Percentiles rank a stretch among this genome's conserved stretches.
Conservation (phyloP, 2,888 invertebrate species). For the Pollenia labialis region DNA sequence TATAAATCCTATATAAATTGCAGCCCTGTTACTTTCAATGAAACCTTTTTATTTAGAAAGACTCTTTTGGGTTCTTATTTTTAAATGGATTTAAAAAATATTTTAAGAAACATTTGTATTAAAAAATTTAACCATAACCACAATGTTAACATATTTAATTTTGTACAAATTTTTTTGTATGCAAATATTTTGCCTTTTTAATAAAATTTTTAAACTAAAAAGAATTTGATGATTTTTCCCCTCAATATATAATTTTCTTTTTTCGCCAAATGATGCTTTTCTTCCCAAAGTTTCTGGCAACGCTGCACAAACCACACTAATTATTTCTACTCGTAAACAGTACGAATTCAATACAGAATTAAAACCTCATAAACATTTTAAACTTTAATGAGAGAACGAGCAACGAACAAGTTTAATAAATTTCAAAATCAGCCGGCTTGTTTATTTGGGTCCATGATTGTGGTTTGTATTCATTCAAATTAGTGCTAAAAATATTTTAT, state of each 20-base stretch:
- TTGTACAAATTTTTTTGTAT: too few relatives aligned
- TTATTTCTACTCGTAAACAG: not conserved
- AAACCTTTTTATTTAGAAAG: too few relatives aligned
- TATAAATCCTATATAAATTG: too few relatives aligned
- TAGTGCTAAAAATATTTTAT: not conserved
- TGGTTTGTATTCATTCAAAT: not conserved
- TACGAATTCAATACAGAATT: not conserved
- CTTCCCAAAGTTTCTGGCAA: not conserved
- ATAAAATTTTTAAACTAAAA: too few relatives aligned
- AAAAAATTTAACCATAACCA: not conserved
- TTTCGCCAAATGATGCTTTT: too few relatives aligned
- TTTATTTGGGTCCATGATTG: not conserved
- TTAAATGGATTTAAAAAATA: too few relatives aligned
- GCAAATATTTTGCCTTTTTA: too few relatives aligned
- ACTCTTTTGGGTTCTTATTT: not conserved
- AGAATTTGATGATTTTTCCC: too few relatives aligned
- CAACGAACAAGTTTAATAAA: conserved; percentile 70
- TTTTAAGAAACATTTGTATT: too few relatives aligned
- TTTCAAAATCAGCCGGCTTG: conserved; percentile 66
- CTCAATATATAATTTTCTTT: too few relatives aligned
- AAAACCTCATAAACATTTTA: conserved; percentile 7
- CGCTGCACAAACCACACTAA: not conserved
- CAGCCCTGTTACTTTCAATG: too few relatives aligned
- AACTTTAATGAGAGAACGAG: conserved; percentile 50
- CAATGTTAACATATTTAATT: too few relatives aligned